A percentile compares a stretch with the other conserved stretches of the same genome.
Conservation (phyloP, 2,888 invertebrate genomes). For the Nomada hirtipes region DNA sequence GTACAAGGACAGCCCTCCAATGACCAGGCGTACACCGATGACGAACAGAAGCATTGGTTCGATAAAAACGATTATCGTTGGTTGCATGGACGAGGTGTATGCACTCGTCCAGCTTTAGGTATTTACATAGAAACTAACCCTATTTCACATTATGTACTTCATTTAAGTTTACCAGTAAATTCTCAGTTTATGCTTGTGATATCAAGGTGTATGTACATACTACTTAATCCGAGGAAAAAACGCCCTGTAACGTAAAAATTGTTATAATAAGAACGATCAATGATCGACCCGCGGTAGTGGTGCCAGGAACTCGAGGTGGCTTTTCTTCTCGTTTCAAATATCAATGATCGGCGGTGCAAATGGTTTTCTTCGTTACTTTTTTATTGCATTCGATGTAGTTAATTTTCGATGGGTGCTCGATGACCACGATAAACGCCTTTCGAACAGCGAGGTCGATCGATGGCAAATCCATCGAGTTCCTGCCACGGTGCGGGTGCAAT, state of each 20-base stretch:
- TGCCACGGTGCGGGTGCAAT: conserved; percentile 73
- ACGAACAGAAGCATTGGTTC: conserved; percentile 81
- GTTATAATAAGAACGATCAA: conserved; percentile 76
- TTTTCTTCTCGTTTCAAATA: background rate
- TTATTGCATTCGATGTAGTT: background rate
- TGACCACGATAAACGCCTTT: too few species aligned
- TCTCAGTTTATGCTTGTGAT: conserved; percentile 81
- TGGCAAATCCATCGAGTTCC: conserved; percentile 61
- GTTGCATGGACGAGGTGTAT: conserved; percentile 81
- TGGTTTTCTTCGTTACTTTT: background rate
- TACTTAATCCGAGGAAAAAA: conserved; percentile 83
- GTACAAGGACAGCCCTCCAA: conserved; percentile 55
- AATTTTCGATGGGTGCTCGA: too few species aligned
- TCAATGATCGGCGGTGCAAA: too few species aligned
- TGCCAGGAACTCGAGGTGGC: conserved; percentile 67
- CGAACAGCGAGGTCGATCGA: background rate
- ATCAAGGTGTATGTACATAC: conserved; percentile 84
- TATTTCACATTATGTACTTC: conserved; percentile 82
- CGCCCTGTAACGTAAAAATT: conserved; percentile 78
- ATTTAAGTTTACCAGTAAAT: conserved; percentile 81
- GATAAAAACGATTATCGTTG: conserved; percentile 82
- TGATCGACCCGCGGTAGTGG: conserved; percentile 75
- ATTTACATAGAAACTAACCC: conserved; percentile 83
- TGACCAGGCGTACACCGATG: conserved; percentile 69
- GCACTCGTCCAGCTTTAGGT: conserved; percentile 77